Evolutionary conservation across 2,113 vertebrate genomes (phyloP).

Genomic region (Microcebus tavaratra): DNA sequence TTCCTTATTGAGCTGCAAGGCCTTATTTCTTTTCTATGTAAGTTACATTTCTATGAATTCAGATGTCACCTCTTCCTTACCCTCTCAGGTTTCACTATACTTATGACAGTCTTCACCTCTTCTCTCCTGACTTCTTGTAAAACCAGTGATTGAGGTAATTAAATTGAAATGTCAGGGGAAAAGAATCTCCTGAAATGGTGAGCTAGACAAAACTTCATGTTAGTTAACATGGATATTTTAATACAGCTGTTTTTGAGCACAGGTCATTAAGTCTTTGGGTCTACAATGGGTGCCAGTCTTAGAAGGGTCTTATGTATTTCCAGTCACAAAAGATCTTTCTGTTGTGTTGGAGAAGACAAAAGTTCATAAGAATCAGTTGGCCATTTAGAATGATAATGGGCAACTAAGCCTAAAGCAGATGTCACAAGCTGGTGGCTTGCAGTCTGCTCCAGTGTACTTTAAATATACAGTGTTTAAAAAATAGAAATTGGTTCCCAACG

Average conservation of each 20-base stretch:
- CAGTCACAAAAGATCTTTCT: conserved; percentile 53
- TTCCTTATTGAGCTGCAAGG: neutral
- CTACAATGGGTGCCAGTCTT: neutral
- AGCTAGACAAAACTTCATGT: neutral
- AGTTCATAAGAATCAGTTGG: neutral
- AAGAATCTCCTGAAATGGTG: neutral
- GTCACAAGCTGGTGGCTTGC: neutral
- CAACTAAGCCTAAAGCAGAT: neutral
- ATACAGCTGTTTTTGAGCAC: neutral
- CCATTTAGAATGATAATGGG: neutral
- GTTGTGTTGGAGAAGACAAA: neutral
- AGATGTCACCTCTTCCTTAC: neutral
- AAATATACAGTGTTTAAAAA: neutral
- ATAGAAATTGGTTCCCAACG: no score
- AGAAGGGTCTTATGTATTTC: neutral
- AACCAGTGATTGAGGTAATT: neutral
- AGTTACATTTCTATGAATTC: neutral
- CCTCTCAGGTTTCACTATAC: neutral
- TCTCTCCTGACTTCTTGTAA: neutral
- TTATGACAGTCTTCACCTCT: no score
- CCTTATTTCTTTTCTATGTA: neutral
- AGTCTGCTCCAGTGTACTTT: neutral
- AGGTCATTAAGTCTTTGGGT: neutral
- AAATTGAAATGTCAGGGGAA: neutral
- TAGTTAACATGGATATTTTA: neutral